A percentile compares a stretch with the other conserved stretches of the same genome.
Conservation (phyloP, 2,888 invertebrate species). For the Hypena proboscidalis region DNA sequence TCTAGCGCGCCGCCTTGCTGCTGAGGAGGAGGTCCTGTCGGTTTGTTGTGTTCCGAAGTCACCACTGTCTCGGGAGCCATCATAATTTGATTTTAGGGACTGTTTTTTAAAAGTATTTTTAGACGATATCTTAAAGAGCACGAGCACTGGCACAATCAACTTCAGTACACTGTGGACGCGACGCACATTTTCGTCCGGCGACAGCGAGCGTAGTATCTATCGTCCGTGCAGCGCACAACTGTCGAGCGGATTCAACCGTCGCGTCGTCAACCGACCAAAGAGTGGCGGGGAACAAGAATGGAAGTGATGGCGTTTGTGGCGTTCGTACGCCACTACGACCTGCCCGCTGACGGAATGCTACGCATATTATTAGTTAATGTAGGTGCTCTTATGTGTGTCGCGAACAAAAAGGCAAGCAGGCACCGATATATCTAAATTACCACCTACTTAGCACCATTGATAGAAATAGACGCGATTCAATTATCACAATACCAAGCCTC, state of each 20-base stretch:
- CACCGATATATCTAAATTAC: slow-evolving; percentile 17
- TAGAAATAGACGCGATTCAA: slow-evolving; percentile 7
- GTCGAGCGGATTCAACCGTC: slow-evolving; percentile 50
- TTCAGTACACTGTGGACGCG: slow-evolving; percentile 70
- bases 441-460: slow-evolving; percentile 9
- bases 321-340: slow-evolving; percentile 42
- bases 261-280: slow-evolving; percentile 36
- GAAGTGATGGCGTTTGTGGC: slow-evolving; percentile 54
- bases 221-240: slow-evolving; percentile 73
- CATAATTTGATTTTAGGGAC: slow-evolving; percentile 64
- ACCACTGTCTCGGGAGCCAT: slow-evolving; percentile 95
- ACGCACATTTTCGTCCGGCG: slow-evolving; percentile 66
- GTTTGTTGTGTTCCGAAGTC: slow-evolving; percentile 89
- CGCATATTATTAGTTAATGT: slow-evolving; percentile 41
- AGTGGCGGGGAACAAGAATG: slow-evolving; percentile 58
- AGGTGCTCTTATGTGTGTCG: slow-evolving; percentile 29
- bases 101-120: slow-evolving; percentile 38
- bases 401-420: slow-evolving; percentile 14
- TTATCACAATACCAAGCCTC: background rate
- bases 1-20: slow-evolving; percentile 85
- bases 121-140: slow-evolving; percentile 47
- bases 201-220: slow-evolving; percentile 65
- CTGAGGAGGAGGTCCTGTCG: slow-evolving; percentile 74
- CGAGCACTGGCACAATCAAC: slow-evolving; percentile 73
- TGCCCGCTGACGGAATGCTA: slow-evolving; percentile 54